Conservation (phyloP, 2,888 invertebrate genomes). For the Melanostoma mellinum region DNA sequence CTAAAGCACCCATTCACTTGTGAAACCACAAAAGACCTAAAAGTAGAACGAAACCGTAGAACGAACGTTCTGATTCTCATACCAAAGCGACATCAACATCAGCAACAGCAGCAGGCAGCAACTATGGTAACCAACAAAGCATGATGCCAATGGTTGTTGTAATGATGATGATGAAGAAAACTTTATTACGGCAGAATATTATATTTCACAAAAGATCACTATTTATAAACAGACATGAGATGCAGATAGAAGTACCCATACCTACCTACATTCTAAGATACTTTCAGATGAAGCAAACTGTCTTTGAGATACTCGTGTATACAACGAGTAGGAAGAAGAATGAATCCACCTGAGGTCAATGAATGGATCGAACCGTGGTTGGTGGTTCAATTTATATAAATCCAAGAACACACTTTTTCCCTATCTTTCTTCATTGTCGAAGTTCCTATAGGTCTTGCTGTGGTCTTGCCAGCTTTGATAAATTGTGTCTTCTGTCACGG, state of each 20-base stretch:
- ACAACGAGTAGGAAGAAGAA: conserved; percentile 49
- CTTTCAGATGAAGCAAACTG: conserved; percentile 13
- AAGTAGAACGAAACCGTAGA: conserved; percentile 70
- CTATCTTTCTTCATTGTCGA: background rate
- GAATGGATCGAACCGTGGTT: conserved; percentile 60
- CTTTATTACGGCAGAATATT: conserved; percentile 70
- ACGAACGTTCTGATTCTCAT: conserved; percentile 58
- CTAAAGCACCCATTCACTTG: conserved; percentile 62
- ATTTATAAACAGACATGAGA: conserved; percentile 47
- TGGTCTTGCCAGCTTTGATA: conserved; percentile 43
- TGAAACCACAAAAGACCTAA: conserved; percentile 63
- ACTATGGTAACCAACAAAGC: conserved; percentile 42
- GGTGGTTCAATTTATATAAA: conserved; percentile 47
- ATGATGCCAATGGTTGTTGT: conserved; percentile 36
- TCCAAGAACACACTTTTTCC: background rate
- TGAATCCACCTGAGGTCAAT: conserved; percentile 72
- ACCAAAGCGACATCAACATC: conserved; percentile 18
- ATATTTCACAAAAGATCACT: conserved; percentile 67
- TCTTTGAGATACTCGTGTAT: background rate
- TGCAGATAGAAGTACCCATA: conserved; percentile 43
- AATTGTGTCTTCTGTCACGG: conserved; percentile 52
- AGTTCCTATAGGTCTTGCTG: conserved; percentile 29
- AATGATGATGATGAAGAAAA: conserved; percentile 66
- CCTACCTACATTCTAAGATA: conserved; percentile 13
- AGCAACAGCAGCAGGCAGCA: conserved; percentile 3